Conservation (phyloP, 2,888 invertebrate genomes). For the Cryptocephalus primarius region DNA sequence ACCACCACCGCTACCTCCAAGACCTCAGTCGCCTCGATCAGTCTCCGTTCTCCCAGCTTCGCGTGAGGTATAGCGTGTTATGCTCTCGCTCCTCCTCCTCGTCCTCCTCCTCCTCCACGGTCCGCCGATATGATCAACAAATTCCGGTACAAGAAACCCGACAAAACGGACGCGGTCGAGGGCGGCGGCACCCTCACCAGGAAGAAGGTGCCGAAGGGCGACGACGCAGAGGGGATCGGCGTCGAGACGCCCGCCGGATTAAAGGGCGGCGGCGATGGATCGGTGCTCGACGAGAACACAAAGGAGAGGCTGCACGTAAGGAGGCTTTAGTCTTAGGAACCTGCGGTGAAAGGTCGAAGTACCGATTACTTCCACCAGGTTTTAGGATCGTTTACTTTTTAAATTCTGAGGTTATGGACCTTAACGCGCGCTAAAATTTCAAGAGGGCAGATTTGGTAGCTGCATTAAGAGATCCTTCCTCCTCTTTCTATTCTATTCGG, state of each 20-base stretch:
- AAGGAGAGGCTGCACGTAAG: conserved; percentile 12
- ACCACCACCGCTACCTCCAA: no score
- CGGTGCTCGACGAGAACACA: conserved; percentile 9
- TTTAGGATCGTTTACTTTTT: no score
- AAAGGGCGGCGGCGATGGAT: conserved; percentile 2
- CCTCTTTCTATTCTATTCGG: no score
- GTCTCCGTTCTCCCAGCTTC: background rate
- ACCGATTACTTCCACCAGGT: no score
- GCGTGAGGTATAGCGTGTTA: background rate
- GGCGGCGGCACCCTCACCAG: no score
- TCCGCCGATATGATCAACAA: conserved; percentile 30
- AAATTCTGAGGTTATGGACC: no score
- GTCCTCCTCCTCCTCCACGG: background rate
- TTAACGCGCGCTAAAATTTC: no score
- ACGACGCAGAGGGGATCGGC: no score
- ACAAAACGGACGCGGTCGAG: background rate
- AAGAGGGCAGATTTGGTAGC: no score
- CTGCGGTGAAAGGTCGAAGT: background rate
- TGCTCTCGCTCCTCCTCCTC: no score
- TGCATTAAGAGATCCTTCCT: no score
- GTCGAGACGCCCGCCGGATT: background rate
- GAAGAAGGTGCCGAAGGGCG: no score
- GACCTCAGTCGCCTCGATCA: background rate
- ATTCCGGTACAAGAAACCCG: conserved; percentile 33
- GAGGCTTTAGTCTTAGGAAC: background rate